Evolutionary conservation across 1,140 invertebrate genomes (phyloP).

Genomic region (Eriocheir sinensis): DNA sequence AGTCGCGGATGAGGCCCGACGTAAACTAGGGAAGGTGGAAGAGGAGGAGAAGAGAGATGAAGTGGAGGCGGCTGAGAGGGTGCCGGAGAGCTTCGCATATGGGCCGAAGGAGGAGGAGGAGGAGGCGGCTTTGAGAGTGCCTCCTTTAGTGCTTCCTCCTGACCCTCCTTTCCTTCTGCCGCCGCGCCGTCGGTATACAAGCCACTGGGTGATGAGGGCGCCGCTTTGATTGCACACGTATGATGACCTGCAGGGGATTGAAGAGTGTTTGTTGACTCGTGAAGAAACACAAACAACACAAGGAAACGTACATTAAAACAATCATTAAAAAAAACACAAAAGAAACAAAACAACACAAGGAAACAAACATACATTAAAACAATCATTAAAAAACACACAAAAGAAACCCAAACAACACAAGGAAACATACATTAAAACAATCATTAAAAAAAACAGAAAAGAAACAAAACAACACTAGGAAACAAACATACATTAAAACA

Average conservation of each 20-base stretch:
- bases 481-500: too few relatives aligned
- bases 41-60: background rate
- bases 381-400: too few relatives aligned
- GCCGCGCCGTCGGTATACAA: slow-evolving; percentile 54
- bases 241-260: slow-evolving; percentile 49
- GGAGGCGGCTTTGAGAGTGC: background rate
- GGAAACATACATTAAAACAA: too few relatives aligned
- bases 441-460: too few relatives aligned
- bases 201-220: slow-evolving; percentile 65
- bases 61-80: slow-evolving; percentile 15
- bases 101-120: background rate
- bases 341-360: too few relatives aligned
- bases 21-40: background rate
- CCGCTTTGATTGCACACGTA: slow-evolving; percentile 49
- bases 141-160: background rate
- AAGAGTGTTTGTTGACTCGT: too few relatives aligned
- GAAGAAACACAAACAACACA: too few relatives aligned
- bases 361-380: too few relatives aligned
- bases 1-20: background rate
- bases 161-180: background rate
- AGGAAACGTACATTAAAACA: too few relatives aligned
- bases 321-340: too few relatives aligned
- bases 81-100: background rate
- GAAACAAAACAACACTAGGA: too few relatives aligned
- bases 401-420: too few relatives aligned